phyloP scores from a whole-genome alignment of 2,113 vertebrate genomes.

The Gavialis gangeticus region DNA sequence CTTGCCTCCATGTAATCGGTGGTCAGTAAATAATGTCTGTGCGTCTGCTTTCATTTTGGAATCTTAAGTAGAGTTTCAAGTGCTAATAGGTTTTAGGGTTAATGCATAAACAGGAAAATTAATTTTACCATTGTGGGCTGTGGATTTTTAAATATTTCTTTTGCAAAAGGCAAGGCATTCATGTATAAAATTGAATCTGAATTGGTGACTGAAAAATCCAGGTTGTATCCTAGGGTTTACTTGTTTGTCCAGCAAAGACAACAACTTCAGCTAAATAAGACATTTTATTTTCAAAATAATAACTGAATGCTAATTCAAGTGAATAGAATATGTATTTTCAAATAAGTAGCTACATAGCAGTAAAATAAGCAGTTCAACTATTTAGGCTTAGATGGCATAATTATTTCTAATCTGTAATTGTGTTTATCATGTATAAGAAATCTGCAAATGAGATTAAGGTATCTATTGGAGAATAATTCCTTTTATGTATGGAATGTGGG shows the following conservation, averaged over 20 bases:
- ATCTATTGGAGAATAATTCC: not conserved
- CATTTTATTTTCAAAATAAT: not conserved
- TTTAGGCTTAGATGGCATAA: not conserved
- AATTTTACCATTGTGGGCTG: not conserved
- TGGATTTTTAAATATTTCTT: not conserved
- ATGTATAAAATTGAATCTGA: not conserved
- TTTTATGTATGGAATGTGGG: not conserved
- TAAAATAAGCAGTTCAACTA: not conserved
- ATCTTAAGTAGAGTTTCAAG: not conserved
- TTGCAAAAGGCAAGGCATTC: not conserved
- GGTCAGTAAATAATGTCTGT: not conserved
- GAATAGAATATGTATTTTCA: not conserved
- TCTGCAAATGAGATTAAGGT: not conserved
- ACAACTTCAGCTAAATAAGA: not conserved
- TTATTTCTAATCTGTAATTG: not conserved
- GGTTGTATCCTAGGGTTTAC: conserved; percentile 13
- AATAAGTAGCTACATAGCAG: not conserved
- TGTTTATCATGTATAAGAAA: not conserved
- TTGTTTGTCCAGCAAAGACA: not conserved
- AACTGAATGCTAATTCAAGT: not conserved
- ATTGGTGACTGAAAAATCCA: conserved; percentile 9
- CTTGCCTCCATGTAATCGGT: not conserved
- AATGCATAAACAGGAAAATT: conserved; percentile 16
- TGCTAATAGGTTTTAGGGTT: not conserved
- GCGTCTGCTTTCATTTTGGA: conserved; percentile 41